Base-by-base conservation (phyloP, 2,888 invertebrate species). In the Lasioglossum vierecki region DNA sequence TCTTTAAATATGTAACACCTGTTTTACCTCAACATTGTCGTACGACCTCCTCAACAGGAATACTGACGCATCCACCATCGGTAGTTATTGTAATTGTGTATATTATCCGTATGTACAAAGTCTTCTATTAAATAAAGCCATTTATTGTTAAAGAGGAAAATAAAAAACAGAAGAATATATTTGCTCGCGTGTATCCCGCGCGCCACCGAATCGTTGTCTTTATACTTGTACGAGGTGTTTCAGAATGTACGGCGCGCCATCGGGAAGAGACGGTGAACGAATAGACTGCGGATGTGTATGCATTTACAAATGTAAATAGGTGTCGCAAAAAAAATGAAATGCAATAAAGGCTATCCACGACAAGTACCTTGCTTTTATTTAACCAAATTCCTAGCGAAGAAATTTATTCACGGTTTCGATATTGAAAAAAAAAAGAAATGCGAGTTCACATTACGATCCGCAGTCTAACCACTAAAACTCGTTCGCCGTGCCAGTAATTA, bases 1-100 rank as follows among this genome's bases (percentile, higher is more conserved):
- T 68, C 68, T 68, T 68, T 68, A 68, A 68, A 68, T 68, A 39
- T 66, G 68, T 68, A 68, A 35, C 68, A 68, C 68, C 68, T 68
- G 39, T 68, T 68, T 68, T 39, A 68, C 35, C 68, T 68, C 68
- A 39, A 68, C 68, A 39, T 68, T 68, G 68, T 68, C 35, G 39
- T 41, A 68, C 68, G 39, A 68, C 39, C 22, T 39, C 39, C 39
- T 39, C 39, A 39, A 39, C 39, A 39, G 68, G 68, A 39, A 68
- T 11, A 22, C 39, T 39, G 39, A 68, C 39, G 68, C 68, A 68
- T 66, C 35, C 66, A 66, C 66, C 15, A 66, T 68, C 68, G 68
- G 68, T 68, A 68, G 68, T 68, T 68, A 68, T 68, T 68, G 39
- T 68, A 68, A 68, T 68, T 68, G 68, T 68, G 68, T 68, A 68